phyloP scores from a whole-genome alignment of 2,113 vertebrate species.

The Corythoichthys intestinalis region DNA sequence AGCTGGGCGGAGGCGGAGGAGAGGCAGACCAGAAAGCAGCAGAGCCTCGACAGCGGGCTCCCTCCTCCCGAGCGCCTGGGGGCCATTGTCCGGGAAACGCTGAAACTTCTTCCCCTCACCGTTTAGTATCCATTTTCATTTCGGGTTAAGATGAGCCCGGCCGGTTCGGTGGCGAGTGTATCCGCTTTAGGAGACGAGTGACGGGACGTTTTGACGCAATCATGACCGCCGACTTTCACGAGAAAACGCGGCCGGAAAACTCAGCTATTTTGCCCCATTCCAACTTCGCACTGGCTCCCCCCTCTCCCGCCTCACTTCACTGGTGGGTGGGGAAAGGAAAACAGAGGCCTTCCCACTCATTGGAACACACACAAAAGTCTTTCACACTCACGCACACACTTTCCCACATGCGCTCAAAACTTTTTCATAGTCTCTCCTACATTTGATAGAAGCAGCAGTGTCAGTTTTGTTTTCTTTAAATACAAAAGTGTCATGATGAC shows the following conservation, averaged over 20 bases:
- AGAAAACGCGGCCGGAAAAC: constrained; percentile 51
- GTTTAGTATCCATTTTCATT: constrained; percentile 60
- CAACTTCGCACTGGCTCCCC: constrained; percentile 48
- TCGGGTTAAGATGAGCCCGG: constrained; percentile 37
- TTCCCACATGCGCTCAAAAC: constrained; percentile 21
- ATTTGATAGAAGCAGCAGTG: constrained; percentile 8
- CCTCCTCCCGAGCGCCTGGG: constrained; percentile 66
- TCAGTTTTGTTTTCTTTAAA: background rate
- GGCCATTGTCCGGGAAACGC: constrained; percentile 65
- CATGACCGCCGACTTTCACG: constrained; percentile 55
- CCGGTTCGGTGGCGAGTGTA: constrained; percentile 38
- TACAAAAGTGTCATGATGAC: background rate
- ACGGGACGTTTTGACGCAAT: constrained; percentile 49
- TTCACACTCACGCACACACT: constrained; percentile 23
- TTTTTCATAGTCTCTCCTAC: constrained; percentile 15
- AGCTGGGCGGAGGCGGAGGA: constrained; percentile 62
- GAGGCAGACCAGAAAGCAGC: constrained; percentile 70
- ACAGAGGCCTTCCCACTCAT: constrained; percentile 40
- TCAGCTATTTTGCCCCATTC: constrained; percentile 50
- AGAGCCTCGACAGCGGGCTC: constrained; percentile 75
- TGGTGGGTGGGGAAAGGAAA: constrained; percentile 64
- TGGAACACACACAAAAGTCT: constrained; percentile 34
- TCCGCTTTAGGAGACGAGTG: constrained; percentile 50
- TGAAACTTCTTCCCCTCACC: constrained; percentile 53
- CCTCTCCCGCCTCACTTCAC: constrained; percentile 42